Evolutionary conservation across 2,113 vertebrate genomes (phyloP).

Genomic region (Balaeniceps rex): DNA sequence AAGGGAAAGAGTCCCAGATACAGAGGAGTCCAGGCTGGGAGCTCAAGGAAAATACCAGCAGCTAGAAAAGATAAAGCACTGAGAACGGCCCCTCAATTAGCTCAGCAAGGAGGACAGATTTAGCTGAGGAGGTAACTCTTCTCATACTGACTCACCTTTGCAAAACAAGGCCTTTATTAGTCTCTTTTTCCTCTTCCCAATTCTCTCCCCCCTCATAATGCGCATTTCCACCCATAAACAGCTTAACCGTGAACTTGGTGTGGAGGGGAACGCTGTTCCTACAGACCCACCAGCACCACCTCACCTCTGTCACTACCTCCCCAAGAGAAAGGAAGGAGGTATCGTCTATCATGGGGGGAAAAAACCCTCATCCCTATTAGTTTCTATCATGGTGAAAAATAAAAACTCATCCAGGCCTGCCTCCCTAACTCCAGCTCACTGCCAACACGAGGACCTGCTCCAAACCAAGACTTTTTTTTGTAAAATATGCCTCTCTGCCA

Average conservation of each 20-base stretch:
- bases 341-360: rapidly evolving
- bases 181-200: background rate
- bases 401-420: background rate
- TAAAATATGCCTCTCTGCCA: background rate
- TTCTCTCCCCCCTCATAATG: background rate
- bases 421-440: background rate
- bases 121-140: background rate
- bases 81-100: background rate
- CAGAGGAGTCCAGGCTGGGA: background rate
- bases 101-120: background rate
- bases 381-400: background rate
- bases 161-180: background rate
- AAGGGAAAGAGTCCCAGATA: background rate
- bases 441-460: background rate
- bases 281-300: background rate
- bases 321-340: background rate
- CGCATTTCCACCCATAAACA: background rate
- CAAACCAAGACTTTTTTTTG: background rate
- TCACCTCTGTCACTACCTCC: background rate
- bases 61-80: background rate
- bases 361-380: background rate
- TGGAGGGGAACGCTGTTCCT: background rate
- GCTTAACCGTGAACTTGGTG: background rate
- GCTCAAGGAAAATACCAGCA: background rate
- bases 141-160: background rate